Evolutionary conservation across 1,140 invertebrate species (phyloP), one percentile per base, ranked within the genome.

Genomic region (Himalopsyche phryganea): DNA sequence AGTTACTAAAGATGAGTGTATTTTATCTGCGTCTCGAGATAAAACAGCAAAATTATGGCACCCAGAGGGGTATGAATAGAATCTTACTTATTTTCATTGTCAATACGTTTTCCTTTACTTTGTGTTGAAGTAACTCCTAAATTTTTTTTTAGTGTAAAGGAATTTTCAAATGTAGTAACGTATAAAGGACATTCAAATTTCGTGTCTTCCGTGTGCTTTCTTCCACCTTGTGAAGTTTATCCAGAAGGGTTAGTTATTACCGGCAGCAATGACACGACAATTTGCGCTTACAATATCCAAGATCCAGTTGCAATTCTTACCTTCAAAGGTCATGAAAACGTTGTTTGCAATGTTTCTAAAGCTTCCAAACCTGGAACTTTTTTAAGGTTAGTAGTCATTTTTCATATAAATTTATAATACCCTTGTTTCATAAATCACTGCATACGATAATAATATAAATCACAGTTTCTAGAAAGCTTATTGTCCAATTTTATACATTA

Each of bases 1-100:
- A 1, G 76, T 80, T 5, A 83, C 83, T 33, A 77, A 81, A 5
- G 84, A 89, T 67, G 85, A 83, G 61, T 82, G 80, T 51, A 85
- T 96, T 64, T 72, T 95, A 19, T 93, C 92, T 1, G 90, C 85
- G 6, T 96, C 93, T 10, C 80, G 93, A 65, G 94, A 96, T 73
- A 86, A 85, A 71, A 92, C 90, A 14, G 85, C 88, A 10, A 88
- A 88, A 75, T 73, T 94, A 7, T 96, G 92, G 92, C 83, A 83
- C 68, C 85, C 86, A 14, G 83, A 85, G 68, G 85, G 84, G 91
- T 93, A 79, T 75, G 81, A 36, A 60, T 61, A 50, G 42, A 51
- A 54, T 19, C 33, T 48, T 40, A 36, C 15, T 42, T 58, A 48
- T 57, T 48, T 65, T 13, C 35, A 46, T 18, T 38, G 11, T 41